Percentiles rank a stretch among this genome's conserved stretches.
Evolutionary conservation across 2,113 vertebrate genomes (phyloP).

Genomic region (Halcyon malimbica): DNA sequence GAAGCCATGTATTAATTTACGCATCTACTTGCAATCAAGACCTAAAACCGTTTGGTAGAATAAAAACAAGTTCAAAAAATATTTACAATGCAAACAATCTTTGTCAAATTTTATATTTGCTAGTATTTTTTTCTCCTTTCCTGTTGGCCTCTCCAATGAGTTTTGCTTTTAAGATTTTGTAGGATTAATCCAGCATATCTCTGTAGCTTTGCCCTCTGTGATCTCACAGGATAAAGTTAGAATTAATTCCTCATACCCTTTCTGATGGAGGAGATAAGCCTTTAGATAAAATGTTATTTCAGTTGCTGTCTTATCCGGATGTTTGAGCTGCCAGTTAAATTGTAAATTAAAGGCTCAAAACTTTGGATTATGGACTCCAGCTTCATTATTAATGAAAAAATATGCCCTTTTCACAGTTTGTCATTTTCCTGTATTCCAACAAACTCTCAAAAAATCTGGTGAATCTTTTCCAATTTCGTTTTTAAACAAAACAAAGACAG

Average conservation of each 20-base stretch:
- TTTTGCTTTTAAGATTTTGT: conserved; percentile 60
- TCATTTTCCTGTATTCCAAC: conserved; percentile 5
- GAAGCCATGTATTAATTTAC: background rate
- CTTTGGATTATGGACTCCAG: conserved; percentile 54
- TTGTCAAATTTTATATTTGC: background rate
- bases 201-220: conserved; percentile 53
- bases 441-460: background rate
- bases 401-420: conserved; percentile 29
- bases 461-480: background rate
- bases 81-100: background rate
- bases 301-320: conserved; percentile 69
- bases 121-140: background rate
- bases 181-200: conserved; percentile 69
- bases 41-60: background rate
- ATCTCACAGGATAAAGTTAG: conserved; percentile 71
- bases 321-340: conserved; percentile 70
- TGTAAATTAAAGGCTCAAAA: conserved; percentile 72
- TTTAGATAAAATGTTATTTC: conserved; percentile 76
- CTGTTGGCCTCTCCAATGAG: conserved; percentile 39
- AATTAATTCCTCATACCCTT: conserved; percentile 81
- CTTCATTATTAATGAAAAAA: conserved; percentile 62
- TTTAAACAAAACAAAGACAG: background rate
- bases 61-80: background rate
- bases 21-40: background rate
- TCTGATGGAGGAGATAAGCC: conserved; percentile 82